phyloP scores from a whole-genome alignment of 2,113 vertebrate species.

The Rynchops niger region DNA sequence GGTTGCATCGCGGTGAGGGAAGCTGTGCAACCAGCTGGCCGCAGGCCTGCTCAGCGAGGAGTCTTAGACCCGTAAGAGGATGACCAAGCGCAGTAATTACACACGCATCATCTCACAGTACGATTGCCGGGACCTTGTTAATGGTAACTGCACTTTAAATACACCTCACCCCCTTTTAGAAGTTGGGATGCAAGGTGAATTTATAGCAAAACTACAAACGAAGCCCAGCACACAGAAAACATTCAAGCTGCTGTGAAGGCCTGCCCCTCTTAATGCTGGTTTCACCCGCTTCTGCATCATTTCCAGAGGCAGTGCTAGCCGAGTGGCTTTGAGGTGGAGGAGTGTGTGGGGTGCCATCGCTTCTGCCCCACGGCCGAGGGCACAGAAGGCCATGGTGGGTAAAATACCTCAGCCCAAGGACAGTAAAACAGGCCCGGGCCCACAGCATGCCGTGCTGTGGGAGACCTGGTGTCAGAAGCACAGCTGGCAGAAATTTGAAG shows the following conservation, averaged over 20 bases:
- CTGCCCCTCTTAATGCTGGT: rapidly evolving
- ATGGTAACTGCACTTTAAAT: not conserved
- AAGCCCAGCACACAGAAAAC: not conserved
- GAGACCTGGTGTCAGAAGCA: not conserved
- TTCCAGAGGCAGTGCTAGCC: not conserved
- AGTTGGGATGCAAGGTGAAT: rapidly evolving
- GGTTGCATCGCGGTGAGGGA: not conserved
- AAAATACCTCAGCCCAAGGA: no score
- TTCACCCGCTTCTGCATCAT: not conserved
- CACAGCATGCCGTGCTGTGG: rapidly evolving
- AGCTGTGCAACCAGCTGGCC: rapidly evolving
- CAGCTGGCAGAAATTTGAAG: not conserved
- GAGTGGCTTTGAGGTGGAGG: not conserved
- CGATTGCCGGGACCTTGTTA: not conserved
- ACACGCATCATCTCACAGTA: rapidly evolving
- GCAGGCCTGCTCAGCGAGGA: not conserved
- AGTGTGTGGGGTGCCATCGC: rapidly evolving
- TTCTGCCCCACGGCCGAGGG: not conserved
- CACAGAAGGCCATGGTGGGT: not conserved
- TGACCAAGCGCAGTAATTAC: rapidly evolving
- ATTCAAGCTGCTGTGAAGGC: not conserved
- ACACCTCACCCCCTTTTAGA: not conserved
- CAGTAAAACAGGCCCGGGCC: not conserved
- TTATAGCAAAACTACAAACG: not conserved
- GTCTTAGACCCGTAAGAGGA: not conserved